Evolutionary conservation across 1,140 invertebrate species (phyloP), one percentile per base, ranked within the genome.

Genomic region (Neelides sp.): DNA sequence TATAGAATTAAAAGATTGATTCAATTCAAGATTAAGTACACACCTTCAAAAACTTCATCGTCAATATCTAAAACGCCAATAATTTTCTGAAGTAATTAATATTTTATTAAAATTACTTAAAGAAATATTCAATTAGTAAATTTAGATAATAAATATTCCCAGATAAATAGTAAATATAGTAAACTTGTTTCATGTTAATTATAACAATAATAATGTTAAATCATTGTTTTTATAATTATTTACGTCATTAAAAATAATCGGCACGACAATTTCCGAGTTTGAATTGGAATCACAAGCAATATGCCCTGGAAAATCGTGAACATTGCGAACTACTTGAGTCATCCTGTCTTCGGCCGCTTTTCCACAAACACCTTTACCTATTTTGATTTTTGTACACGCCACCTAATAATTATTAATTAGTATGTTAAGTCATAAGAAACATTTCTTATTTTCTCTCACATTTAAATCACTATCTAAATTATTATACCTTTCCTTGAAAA

Each of bases 361-460:
- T 13, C 57, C 57, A 43, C 57, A 59, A 1, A 59, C 57, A 2
- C 57, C 57, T 44, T 44, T 52, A 1, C 54, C 57, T 23, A 52
- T 23, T 28, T 48, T 48, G n/a, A 59, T 59, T 47, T 43, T 41
- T 0, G 47, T 57, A 23, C 57, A 59, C 1, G 57, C 57, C 20
- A 57, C 49, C 55, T 57, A 17, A 23, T 20, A 43, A 23, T 43
- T 23, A 23, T 20, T 23, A 5, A 23, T 23, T 7, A 43, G 5
- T 23, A 43, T 35, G 20, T 34, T 4, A 27, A 24, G n/a, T n/a
- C n/a, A n/a, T n/a, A n/a, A n/a, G 35, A 32, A 50, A 35, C 19
- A 39, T 10, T 30, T n/a, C n/a, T n/a, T 30, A 34, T 32, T 24
- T 45, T 42, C 22, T 34, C 26, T 17, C 7, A 5, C 23, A 27